A percentile compares a stretch with the other conserved stretches of the same genome.
Conservation (phyloP, 2,888 invertebrate genomes). For the Xestia rhomboidea region DNA sequence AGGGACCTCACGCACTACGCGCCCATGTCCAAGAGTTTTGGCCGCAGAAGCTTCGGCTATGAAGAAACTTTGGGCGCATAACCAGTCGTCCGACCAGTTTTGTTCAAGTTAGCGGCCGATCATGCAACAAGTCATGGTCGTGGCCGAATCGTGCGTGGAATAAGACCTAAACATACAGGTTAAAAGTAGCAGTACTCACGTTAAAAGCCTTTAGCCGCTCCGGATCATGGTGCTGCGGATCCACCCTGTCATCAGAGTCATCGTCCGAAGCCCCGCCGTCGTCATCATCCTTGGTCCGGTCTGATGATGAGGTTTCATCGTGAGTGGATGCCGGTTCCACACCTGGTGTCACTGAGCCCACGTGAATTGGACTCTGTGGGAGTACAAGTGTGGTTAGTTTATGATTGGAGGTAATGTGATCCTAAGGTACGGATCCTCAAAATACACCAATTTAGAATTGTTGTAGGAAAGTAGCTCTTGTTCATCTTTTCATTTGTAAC, state of each 20-base stretch:
- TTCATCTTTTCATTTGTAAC: background rate
- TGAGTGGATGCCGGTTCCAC: constrained; percentile 92
- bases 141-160: background rate
- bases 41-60: background rate
- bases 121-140: background rate
- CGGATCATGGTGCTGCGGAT: constrained; percentile 96
- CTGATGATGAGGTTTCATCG: constrained; percentile 97
- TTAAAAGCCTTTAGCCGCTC: constrained; percentile 99
- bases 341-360: constrained; percentile 88
- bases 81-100: background rate
- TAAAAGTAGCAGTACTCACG: constrained; percentile 91
- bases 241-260: constrained; percentile 97
- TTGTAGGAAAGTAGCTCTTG: background rate
- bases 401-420: background rate
- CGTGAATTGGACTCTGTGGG: constrained; percentile 93
- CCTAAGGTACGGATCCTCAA: background rate
- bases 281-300: constrained; percentile 95
- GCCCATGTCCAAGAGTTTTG: background rate
- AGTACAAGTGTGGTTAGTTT: constrained; percentile 40
- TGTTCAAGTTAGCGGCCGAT: background rate
- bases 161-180: background rate
- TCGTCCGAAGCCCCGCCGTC: constrained; percentile 93
- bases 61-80: background rate
- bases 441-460: background rate
- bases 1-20: background rate